A percentile compares a stretch with the other conserved stretches of the same genome.
phyloP scores from a whole-genome alignment of 2,888 invertebrate genomes.

The Xanthorhoe spadicearia region DNA sequence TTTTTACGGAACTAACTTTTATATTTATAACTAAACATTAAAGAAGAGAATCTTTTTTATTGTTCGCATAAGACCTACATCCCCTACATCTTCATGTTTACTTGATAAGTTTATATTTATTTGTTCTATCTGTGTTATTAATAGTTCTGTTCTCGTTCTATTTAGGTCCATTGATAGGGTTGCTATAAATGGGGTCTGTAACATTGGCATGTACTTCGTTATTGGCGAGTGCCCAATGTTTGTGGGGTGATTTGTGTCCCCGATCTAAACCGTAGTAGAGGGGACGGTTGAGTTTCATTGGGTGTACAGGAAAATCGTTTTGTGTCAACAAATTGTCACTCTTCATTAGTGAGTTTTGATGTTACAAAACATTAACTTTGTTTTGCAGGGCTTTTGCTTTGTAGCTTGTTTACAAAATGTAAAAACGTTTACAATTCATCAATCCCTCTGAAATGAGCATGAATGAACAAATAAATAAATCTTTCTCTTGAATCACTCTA shows the following conservation, averaged over 20 bases:
- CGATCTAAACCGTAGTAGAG: slow-evolving; percentile 31
- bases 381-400: background rate
- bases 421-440: background rate
- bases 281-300: slow-evolving; percentile 21
- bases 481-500: too few species aligned
- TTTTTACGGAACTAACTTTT: slow-evolving; percentile 2
- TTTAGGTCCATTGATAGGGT: slow-evolving; percentile 19
- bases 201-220: slow-evolving; percentile 34
- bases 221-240: slow-evolving; percentile 59
- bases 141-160: slow-evolving; percentile 3
- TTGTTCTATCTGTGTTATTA: background rate
- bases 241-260: slow-evolving; percentile 47
- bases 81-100: background rate
- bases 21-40: background rate
- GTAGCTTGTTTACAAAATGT: background rate
- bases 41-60: background rate
- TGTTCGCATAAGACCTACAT: background rate
- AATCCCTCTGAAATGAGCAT: background rate
- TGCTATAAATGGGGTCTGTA: slow-evolving; percentile 18
- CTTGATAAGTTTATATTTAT: background rate
- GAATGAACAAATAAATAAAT: background rate
- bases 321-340: slow-evolving; percentile 6
- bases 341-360: background rate
- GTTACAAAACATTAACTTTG: background rate
- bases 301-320: slow-evolving; percentile 6